Conservation (phyloP, 30 jellyfish, hydroid and myxozoan species). For the Turritopsis rubra region DNA sequence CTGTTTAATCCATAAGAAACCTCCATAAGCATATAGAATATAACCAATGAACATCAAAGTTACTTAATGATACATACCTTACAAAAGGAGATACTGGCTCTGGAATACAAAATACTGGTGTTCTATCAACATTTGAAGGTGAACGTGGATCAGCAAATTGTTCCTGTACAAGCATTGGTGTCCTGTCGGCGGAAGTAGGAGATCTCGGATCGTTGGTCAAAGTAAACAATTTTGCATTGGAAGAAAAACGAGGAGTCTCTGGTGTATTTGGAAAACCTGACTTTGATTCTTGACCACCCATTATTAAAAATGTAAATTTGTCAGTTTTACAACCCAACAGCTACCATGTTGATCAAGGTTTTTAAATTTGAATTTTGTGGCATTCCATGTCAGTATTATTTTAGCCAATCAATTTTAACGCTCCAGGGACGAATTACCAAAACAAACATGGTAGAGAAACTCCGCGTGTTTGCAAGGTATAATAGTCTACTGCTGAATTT, state of each 20-base stretch:
- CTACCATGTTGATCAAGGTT: not conserved
- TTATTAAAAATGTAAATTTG: not conserved
- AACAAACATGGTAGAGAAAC: constrained; percentile 20
- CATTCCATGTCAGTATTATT: not conserved
- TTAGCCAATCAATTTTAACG: constrained; percentile 7
- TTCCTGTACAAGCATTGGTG: constrained; percentile 41
- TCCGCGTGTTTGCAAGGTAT: not conserved
- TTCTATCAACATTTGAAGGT: constrained; percentile 50
- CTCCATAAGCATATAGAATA: too few relatives aligned
- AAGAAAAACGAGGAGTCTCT: constrained; percentile 76
- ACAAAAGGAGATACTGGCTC: constrained; percentile 39
- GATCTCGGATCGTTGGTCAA: constrained; percentile 73
- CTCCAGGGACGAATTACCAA: not conserved
- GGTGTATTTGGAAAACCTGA: constrained; percentile 25
- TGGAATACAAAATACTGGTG: constrained; percentile 79
- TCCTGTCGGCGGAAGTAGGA: constrained; percentile 34
- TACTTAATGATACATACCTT: not conserved
- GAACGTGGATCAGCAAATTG: constrained; percentile 77
- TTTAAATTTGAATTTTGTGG: not conserved
- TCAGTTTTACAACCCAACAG: not conserved
- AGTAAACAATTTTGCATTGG: constrained; percentile 47
- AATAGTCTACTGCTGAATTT: too few relatives aligned
- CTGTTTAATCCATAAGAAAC: too few relatives aligned
- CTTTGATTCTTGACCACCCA: constrained; percentile 81
- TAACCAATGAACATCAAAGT: too few relatives aligned